Percentiles rank a stretch among this genome's conserved stretches.
These are phyloP conservation scores for Tragelaphus scriptus DNA, from an alignment of 2,113 vertebrate genomes.

Conservation along the genomic window DNA sequence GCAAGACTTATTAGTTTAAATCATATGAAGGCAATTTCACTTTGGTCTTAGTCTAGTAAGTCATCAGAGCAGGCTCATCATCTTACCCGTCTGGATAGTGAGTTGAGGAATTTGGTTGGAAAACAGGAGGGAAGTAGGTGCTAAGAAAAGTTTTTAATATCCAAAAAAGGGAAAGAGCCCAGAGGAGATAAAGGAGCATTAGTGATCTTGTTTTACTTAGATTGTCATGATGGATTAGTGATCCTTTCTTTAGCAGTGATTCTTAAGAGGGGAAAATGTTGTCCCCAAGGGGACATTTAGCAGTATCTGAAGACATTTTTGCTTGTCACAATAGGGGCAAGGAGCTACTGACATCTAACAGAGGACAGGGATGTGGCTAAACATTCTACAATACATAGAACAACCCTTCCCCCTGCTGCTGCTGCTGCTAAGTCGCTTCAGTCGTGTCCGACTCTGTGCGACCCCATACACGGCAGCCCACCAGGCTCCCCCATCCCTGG, in stretches of 20 bases:
- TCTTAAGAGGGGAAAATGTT: background rate
- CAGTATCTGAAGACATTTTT: background rate
- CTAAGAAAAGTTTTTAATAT: constrained; percentile 60
- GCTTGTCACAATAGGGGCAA: background rate
- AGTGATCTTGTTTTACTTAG: background rate
- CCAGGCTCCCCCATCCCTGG: too few species aligned
- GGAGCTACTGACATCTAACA: background rate
- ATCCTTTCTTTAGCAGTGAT: background rate
- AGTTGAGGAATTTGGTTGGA: background rate
- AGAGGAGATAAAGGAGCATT: background rate
- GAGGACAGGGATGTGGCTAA: background rate
- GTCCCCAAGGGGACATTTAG: background rate
- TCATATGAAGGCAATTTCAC: constrained; percentile 65
- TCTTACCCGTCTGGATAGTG: background rate
- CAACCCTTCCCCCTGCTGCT: background rate
- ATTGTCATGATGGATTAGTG: background rate
- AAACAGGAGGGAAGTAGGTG: background rate
- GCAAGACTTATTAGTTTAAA: constrained; percentile 18
- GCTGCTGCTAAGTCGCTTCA: too few species aligned
- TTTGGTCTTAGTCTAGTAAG: constrained; percentile 63
- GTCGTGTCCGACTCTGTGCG: too few species aligned
- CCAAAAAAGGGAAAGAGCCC: background rate
- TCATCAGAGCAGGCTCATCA: constrained; percentile 62
- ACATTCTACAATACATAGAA: background rate
- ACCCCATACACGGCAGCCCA: too few species aligned